Evolutionary conservation across 2,888 invertebrate species (phyloP), one percentile per base, ranked within the genome.

Genomic region (Paralinhomoeus sp.): DNA sequence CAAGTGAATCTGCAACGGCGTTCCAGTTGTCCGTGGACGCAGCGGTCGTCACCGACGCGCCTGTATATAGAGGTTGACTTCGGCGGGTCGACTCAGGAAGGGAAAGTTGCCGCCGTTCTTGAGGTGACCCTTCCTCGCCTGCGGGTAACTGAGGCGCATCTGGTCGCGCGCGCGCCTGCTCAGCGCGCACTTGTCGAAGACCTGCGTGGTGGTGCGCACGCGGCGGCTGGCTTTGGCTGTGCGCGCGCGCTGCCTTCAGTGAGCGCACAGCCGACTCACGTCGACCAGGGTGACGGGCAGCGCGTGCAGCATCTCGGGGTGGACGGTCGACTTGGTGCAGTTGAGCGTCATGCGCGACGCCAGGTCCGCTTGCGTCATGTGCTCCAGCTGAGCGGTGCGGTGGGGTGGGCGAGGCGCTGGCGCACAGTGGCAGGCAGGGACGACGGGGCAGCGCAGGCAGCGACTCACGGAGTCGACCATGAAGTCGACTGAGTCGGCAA

Each of bases 31-130:
- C n/a, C n/a, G n/a, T n/a, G n/a, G n/a, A n/a, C n/a, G n/a, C n/a
- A n/a, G n/a, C n/a, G n/a, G n/a, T n/a, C n/a, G n/a, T n/a, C 13
- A 36, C 20, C 43, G 18, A 35, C 33, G 47, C 36, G 82, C 83
- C 72, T 80, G 72, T 60, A 84, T 71, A 70, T 83, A 80, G 51
- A 84, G 69, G 66, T 83, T 83, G 42, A 83, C 81, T 71, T 85
- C 84, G 55, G 78, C 78, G 62, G 78, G 75, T 56, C 81, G 72
- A 62, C 83, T 82, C 48, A 85, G 68, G 60, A 82, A 84, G 0
- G 84, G 84, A 64, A 84, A 84, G 66, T 83, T 83, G 5, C 84
- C 83, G 1, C 84, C 84, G 50, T 73, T 75, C 62, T 85, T 85
- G 40, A 84, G 66, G 64, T 83, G 81, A 1, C 82, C 84, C 49